Evolutionary conservation across 2,888 invertebrate species (phyloP), one percentile per base, ranked within the genome.

Genomic region (Corbicula japonica): DNA sequence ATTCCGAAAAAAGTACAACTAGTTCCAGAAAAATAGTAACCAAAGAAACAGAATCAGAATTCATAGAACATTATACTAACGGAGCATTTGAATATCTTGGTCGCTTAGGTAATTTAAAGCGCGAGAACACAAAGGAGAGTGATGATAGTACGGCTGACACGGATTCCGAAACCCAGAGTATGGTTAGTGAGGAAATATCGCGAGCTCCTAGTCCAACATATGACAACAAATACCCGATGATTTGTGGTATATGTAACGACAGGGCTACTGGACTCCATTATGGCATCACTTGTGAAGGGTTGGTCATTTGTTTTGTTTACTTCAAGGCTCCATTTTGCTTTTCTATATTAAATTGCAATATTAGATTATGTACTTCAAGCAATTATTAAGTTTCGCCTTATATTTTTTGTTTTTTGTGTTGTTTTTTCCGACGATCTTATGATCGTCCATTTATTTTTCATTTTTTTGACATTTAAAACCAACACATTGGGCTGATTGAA

Each of bases 241-340:
- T 89, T 1, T 91, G 90, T 76, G 90, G 87, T 21, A 99, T 99
- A 90, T 99, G 99, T 94, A 98, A 98, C 93, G 99, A 99, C 93
- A 98, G 98, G 92, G 98, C 99, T 68, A 98, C 99, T 2, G 99
- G 99, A 35, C 95, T 99, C 73, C 99, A 99, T 94, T 99, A 99
- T 93, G 99, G 99, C 83, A 99, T 99, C 92, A 99, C 99, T 73
- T 99, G 99, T 94, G 99, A 99, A 95, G 99, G 99, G 95, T 97
- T 93, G 94, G 95, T 87, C 18, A 32, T 26, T 26, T 8, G n/a
- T 18, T 52, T n/a, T 0, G 0, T 21, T 26, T 32, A 10, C 41
- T n/a, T n/a, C n/a, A n/a, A n/a, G n/a, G n/a, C n/a, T n/a, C n/a
- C n/a, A n/a, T n/a, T n/a, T n/a, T n/a, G n/a, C n/a, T n/a, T n/a